Conservation (phyloP, 2,113 vertebrate species). For the Pardalotus punctatus region DNA sequence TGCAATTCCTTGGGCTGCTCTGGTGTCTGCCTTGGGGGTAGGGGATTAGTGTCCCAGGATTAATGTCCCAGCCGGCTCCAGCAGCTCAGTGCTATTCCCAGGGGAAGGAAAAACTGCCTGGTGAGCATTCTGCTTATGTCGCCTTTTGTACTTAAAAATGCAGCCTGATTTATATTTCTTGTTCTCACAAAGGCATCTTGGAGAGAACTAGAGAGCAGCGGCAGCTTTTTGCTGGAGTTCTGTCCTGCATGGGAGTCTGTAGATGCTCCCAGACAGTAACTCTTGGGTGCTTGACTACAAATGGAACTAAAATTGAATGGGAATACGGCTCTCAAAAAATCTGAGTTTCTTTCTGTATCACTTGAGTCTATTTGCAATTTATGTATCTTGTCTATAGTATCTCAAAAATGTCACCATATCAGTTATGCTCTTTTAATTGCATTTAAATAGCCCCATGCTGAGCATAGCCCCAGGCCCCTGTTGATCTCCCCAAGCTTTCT, state of each 20-base stretch:
- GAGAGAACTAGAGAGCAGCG: background rate
- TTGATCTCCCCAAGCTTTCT: background rate
- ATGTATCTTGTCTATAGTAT: background rate
- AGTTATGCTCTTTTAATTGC: background rate
- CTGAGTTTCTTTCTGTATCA: background rate
- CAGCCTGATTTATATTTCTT: background rate
- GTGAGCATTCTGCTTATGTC: background rate
- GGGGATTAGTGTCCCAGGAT: slow-evolving; percentile 8
- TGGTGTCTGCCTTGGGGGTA: background rate
- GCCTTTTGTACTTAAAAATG: background rate
- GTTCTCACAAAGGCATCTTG: background rate
- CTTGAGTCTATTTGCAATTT: background rate
- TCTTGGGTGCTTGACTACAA: background rate
- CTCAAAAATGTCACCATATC: rapidly evolving
- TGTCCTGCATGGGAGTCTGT: background rate
- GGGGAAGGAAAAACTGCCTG: background rate
- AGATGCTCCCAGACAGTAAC: background rate
- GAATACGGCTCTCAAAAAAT: background rate
- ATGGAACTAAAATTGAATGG: background rate
- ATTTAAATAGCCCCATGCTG: rapidly evolving
- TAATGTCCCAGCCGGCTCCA: background rate
- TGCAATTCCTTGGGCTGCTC: slow-evolving; percentile 19
- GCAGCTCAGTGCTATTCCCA: background rate
- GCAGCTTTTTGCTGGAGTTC: background rate
- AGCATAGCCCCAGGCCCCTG: background rate